These are phyloP conservation scores for Axinella damicornis DNA, from an alignment of 37 sponge, comb jelly and placozoan genomes.

Conservation along the genomic window DNA sequence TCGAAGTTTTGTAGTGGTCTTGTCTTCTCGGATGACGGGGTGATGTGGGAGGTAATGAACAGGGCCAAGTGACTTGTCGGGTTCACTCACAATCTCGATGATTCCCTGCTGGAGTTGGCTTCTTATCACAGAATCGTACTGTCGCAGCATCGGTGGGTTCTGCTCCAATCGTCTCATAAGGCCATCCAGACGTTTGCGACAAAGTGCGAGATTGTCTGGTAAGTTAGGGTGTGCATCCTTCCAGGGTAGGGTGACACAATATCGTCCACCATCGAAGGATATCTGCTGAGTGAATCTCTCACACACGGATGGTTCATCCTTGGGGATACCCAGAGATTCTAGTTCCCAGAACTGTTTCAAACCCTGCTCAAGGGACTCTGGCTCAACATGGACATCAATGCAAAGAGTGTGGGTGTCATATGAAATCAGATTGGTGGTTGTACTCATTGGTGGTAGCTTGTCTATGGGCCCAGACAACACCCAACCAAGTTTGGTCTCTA, in stretches of 20 bases:
- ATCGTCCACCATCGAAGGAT: not conserved
- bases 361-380: not conserved
- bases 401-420: not conserved
- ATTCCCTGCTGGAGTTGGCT: slow-evolving; percentile 6
- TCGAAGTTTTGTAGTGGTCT: too few relatives aligned
- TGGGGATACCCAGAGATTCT: slow-evolving; percentile 17
- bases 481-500: slow-evolving; percentile 22
- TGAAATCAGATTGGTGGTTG: slow-evolving; percentile 10
- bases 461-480: too few relatives aligned
- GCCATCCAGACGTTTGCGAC: not conserved
- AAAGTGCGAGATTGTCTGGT: slow-evolving; percentile 16
- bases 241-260: slow-evolving; percentile 23
- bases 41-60: slow-evolving; percentile 41
- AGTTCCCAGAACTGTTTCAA: slow-evolving; percentile 21
- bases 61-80: not conserved
- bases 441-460: too few relatives aligned
- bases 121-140: slow-evolving; percentile 14
- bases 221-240: slow-evolving; percentile 1
- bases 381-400: not conserved
- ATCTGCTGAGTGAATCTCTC: slow-evolving; percentile 22
- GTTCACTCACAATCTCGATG: slow-evolving; percentile 8
- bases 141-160: not conserved
- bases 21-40: slow-evolving; percentile 3
- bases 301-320: too few relatives aligned
- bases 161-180: slow-evolving; percentile 17